A percentile compares a stretch with the other conserved stretches of the same genome.
Evolutionary conservation across 2,888 invertebrate genomes (phyloP).

Genomic region (Tethea ocularis): DNA sequence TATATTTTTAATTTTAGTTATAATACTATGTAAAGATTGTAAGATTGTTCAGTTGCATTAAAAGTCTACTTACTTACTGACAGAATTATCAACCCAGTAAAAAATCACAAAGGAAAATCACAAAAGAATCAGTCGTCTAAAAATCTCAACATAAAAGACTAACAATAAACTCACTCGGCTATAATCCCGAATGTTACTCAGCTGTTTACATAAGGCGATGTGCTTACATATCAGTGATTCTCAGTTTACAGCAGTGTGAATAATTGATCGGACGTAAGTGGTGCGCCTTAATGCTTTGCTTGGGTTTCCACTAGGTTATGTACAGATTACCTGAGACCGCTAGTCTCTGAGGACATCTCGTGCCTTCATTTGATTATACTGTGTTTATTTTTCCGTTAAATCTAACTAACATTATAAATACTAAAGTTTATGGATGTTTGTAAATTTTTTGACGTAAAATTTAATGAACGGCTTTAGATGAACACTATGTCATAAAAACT

Average conservation of each 20-base stretch:
- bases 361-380: neutral
- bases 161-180: neutral
- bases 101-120: slow-evolving; percentile 15
- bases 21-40: too few relatives aligned
- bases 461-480: too few relatives aligned
- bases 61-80: neutral
- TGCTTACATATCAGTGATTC: slow-evolving; percentile 17
- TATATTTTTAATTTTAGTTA: too few relatives aligned
- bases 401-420: neutral
- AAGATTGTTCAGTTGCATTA: too few relatives aligned
- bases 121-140: slow-evolving; percentile 20
- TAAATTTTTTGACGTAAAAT: too few relatives aligned
- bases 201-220: neutral
- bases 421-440: too few relatives aligned
- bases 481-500: too few relatives aligned
- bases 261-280: slow-evolving; percentile 30
- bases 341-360: neutral
- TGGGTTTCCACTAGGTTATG: slow-evolving; percentile 12
- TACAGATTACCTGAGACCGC: neutral
- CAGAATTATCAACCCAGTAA: neutral
- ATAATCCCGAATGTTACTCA: neutral
- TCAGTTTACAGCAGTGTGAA: slow-evolving; percentile 25
- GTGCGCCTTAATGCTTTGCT: slow-evolving; percentile 14
- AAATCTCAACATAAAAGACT: neutral
- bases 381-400: neutral